A percentile compares a stretch with the other conserved stretches of the same genome.
phyloP scores from a whole-genome alignment of 1,140 invertebrate genomes.

The Vanessa atalanta region DNA sequence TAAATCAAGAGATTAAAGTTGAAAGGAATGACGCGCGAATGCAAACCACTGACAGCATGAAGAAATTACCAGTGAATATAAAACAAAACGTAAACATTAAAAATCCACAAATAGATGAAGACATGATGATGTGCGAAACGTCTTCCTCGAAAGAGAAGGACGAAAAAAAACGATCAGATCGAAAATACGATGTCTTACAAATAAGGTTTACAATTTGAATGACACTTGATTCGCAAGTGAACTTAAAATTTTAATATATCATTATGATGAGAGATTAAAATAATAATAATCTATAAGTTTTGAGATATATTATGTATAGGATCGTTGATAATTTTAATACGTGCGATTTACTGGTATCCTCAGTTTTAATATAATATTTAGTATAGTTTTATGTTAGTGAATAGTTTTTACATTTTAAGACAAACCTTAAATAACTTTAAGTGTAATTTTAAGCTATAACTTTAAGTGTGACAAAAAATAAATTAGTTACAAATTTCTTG shows the following conservation, averaged over 20 bases:
- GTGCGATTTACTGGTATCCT: no score
- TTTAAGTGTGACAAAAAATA: no score
- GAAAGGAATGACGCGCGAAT: conserved; percentile 48
- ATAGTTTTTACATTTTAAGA: no score
- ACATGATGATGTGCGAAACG: conserved; percentile 64
- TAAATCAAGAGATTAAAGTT: conserved; percentile 75
- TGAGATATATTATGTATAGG: no score
- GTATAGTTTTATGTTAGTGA: no score
- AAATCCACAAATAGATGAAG: conserved; percentile 48
- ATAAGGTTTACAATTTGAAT: conserved; percentile 52
- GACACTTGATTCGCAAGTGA: no score
- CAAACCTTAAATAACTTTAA: not conserved
- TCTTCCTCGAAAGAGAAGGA: conserved; percentile 40
- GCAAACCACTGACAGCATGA: conserved; percentile 48
- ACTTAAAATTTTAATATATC: no score
- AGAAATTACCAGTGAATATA: conserved; percentile 13
- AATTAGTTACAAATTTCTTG: not conserved
- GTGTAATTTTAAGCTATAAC: no score
- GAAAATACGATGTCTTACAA: conserved; percentile 42
- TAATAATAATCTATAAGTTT: not conserved
- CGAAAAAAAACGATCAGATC: conserved; percentile 1
- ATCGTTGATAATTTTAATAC: not conserved
- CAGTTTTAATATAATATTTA: no score
- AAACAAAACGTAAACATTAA: conserved; percentile 23
- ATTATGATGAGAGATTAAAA: no score